Evolutionary conservation across 2,113 vertebrate species (phyloP), one percentile per base, ranked within the genome.

Genomic region (Leptocoma aspasia): DNA sequence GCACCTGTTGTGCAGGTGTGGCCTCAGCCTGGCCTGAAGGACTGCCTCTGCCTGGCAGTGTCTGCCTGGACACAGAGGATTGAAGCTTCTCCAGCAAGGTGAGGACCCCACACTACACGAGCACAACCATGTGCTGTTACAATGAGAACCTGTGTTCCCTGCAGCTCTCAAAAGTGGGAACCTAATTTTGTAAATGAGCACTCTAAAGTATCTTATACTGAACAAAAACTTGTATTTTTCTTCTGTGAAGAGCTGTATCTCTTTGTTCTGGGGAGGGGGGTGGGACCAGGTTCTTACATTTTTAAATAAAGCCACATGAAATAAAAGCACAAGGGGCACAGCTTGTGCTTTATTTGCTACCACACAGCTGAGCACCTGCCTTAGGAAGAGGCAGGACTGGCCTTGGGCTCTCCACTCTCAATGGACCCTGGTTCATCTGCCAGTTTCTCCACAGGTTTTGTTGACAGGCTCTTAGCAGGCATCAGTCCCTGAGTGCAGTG

Each of bases 191-290:
- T 72, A 70, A 56, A 28, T 0, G 4, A 60, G 56, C 89, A 53
- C 66, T 45, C 49, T 27, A 5, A 39, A 52, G 22, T 21, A 42
- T 22, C 56, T 66, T 47, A 33, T 26, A 50, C 33, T 47, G 45
- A 49, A 76, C 22, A 88, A 71, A 86, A 41, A 2, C 5, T 61
- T 83, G 47, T 86, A 19, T 69, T 91, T 97, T 97, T 95, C 97
- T 97, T 98, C 97, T 97, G 75, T 97, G 97, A 98, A 97, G 94
- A 96, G 89, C 83, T 47, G 15, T 79, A 49, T 53, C 15, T 26
- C 24, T 70, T 30, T 91, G 37, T 73, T 61, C 9, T 44, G 35
- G 68, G 56, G 35, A 10, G 28, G 12, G 39, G 54, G 52, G 11
- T 0, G n/a, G 78, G 63, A 56, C 28, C 35, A 14, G n/a, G 15